Evolutionary conservation across 2,113 vertebrate species (phyloP).

Genomic region (Marmota monax): DNA sequence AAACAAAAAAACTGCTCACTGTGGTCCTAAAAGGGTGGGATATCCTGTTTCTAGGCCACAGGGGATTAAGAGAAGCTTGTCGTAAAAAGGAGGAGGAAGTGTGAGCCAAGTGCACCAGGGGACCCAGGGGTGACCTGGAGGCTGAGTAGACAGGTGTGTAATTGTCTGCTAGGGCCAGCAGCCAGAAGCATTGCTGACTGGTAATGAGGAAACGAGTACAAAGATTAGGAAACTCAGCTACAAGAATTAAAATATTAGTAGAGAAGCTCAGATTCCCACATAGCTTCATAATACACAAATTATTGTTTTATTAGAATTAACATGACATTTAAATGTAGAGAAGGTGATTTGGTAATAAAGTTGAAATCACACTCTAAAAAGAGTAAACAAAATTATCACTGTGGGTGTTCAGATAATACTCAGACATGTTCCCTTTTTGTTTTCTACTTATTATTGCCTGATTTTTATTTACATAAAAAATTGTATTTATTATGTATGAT

Average conservation of each 20-base stretch:
- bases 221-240: background rate
- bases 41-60: background rate
- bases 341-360: background rate
- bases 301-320: background rate
- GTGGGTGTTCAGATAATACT: background rate
- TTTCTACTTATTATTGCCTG: background rate
- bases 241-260: background rate
- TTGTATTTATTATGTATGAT: background rate
- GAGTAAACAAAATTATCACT: background rate
- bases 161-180: no score
- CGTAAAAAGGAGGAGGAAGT: background rate
- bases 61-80: background rate
- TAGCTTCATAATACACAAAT: background rate
- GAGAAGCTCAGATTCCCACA: background rate
- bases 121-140: fast-evolving
- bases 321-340: background rate
- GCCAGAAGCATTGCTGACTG: background rate
- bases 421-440: background rate
- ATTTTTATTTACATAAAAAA: background rate
- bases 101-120: no score
- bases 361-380: background rate
- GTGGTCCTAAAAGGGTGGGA: background rate
- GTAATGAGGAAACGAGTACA: background rate
- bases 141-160: background rate
- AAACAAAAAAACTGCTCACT: background rate